These are phyloP conservation scores for Neodiprion lecontei DNA, from an alignment of 1,140 invertebrate species.

Conservation along the genomic window DNA sequence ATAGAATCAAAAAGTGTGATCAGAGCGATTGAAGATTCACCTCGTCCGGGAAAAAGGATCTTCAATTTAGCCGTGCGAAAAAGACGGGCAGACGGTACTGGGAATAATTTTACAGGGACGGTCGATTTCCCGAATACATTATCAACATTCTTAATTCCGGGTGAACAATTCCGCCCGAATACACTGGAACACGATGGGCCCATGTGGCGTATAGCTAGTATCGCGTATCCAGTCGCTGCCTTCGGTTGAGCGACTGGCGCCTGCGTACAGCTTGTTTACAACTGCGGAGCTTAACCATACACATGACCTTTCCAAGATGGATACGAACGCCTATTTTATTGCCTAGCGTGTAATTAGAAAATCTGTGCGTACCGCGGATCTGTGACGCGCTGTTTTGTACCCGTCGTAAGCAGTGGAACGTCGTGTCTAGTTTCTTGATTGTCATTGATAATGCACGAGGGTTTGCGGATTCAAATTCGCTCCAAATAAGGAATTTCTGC, in stretches of 20 bases:
- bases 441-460: background rate
- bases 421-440: background rate
- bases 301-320: conserved; percentile 65
- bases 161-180: no score
- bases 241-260: conserved; percentile 50
- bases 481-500: conserved; percentile 3
- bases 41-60: no score
- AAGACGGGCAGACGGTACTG: no score
- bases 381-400: background rate
- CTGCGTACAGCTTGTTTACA: conserved; percentile 62
- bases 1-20: no score
- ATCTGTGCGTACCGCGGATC: conserved; percentile 14
- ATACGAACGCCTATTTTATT: conserved; percentile 52
- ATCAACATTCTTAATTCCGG: no score
- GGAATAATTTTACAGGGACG: no score
- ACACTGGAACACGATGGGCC: background rate
- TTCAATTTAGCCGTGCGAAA: no score
- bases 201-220: conserved; percentile 27
- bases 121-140: no score
- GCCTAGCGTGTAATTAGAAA: conserved; percentile 38
- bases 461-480: background rate
- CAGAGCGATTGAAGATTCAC: no score
- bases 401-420: no score
- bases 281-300: conserved; percentile 58
- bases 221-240: conserved; percentile 49